Conservation (phyloP, 2,888 invertebrate genomes). For the Acronicta alni region DNA sequence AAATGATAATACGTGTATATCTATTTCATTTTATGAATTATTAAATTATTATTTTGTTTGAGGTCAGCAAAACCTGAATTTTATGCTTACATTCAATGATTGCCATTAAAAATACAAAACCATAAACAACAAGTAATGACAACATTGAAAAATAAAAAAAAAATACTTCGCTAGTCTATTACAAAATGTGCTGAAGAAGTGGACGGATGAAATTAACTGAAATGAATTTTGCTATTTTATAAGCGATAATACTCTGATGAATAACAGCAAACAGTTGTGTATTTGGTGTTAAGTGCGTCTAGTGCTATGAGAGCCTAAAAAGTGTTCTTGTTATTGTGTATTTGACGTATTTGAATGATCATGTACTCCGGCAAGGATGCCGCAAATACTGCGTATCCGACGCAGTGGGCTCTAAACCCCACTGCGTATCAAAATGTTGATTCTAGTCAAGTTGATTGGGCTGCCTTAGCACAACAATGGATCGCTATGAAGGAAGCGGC, state of each 20-base stretch:
- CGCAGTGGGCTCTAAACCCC: slow-evolving; percentile 95
- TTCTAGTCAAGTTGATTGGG: slow-evolving; percentile 98
- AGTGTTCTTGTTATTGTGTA: slow-evolving; percentile 30
- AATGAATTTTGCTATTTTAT: slow-evolving; percentile 33
- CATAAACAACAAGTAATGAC: slow-evolving; percentile 33
- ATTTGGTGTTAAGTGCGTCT: slow-evolving; percentile 29
- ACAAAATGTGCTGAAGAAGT: slow-evolving; percentile 46
- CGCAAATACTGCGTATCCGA: slow-evolving; percentile 90
- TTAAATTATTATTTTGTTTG: no score
- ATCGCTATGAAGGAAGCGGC: slow-evolving; percentile 97
- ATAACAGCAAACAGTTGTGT: slow-evolving; percentile 18
- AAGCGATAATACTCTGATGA: slow-evolving; percentile 22
- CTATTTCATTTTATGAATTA: no score
- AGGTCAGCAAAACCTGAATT: no score
- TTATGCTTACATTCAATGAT: background rate
- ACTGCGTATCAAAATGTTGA: slow-evolving; percentile 94
- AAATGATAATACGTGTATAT: no score
- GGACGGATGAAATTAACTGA: slow-evolving; percentile 22
- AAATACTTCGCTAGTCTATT: slow-evolving; percentile 39
- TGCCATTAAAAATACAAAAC: slow-evolving; percentile 10
- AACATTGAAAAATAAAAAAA: slow-evolving; percentile 25
- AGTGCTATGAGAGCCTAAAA: slow-evolving; percentile 38
- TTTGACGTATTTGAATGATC: slow-evolving; percentile 54
- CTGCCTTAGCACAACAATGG: slow-evolving; percentile 98
- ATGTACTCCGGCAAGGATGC: slow-evolving; percentile 91